These are phyloP conservation scores for Remorina albescens DNA, from an alignment of 2,797 vertebrate species.

Conservation along the genomic window DNA sequence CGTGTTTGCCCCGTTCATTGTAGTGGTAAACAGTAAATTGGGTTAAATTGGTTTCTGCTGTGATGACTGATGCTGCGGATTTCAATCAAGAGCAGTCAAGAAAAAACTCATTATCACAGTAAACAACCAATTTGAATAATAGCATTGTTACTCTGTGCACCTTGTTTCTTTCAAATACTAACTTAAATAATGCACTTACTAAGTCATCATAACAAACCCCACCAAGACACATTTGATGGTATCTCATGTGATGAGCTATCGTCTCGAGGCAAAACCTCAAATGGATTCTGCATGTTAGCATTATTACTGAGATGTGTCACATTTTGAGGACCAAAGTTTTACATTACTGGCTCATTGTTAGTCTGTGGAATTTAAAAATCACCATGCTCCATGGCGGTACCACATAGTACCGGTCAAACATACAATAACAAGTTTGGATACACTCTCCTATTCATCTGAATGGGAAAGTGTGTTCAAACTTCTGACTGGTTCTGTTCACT, in stretches of 20 bases:
- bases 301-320: background rate
- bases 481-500: too few relatives aligned
- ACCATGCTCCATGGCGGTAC: background rate
- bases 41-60: too few relatives aligned
- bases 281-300: background rate
- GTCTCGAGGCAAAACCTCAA: background rate
- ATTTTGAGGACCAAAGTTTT: too few relatives aligned
- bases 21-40: too few relatives aligned
- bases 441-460: too few relatives aligned
- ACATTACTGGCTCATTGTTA: conserved; percentile 13
- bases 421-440: too few relatives aligned
- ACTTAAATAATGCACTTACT: background rate
- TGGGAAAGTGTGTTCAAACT: too few relatives aligned
- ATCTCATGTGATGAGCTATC: background rate
- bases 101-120: background rate
- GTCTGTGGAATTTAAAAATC: background rate
- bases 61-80: too few relatives aligned
- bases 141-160: background rate
- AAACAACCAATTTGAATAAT: background rate
- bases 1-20: too few relatives aligned
- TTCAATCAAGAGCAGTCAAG: background rate
- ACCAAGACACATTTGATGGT: background rate
- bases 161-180: conserved; percentile 4
- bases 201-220: background rate
- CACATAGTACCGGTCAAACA: too few relatives aligned